Conservation (phyloP, 2,797 vertebrate genomes). For the Micrastur ruficollis region DNA sequence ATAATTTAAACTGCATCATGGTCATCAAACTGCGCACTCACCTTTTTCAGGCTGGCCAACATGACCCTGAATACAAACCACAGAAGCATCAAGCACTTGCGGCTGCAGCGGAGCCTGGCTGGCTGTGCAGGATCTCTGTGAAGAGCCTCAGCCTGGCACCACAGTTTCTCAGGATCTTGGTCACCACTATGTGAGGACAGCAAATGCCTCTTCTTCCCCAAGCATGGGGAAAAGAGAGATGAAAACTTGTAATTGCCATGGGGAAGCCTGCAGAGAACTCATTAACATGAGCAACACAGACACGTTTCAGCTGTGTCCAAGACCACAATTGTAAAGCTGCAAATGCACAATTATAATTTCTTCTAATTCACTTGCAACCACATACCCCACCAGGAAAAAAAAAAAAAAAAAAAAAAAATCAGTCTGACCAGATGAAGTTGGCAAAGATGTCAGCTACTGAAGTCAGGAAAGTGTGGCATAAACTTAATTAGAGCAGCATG, state of each 20-base stretch:
- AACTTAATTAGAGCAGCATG: not conserved
- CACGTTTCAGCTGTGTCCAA: accelerated
- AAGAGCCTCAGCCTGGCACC: not conserved
- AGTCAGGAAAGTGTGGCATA: not conserved
- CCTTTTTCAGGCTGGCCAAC: not conserved
- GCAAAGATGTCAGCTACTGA: not conserved
- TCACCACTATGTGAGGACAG: not conserved
- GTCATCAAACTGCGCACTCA: not conserved
- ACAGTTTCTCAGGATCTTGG: not conserved
- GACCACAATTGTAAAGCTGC: not conserved
- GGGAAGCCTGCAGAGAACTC: not conserved
- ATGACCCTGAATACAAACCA: accelerated
- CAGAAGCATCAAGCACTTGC: not conserved
- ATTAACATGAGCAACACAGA: accelerated
- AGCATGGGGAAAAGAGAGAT: not conserved
- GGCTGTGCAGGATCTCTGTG: not conserved
- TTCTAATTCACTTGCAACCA: not conserved
- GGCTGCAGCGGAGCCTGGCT: not conserved
- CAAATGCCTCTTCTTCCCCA: accelerated
- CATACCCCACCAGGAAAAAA: not conserved
- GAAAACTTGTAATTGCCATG: not conserved
- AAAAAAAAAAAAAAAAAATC: not conserved
- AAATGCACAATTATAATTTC: not conserved
- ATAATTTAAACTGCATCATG: not conserved
- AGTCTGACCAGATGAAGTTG: not conserved